Percentiles rank a stretch among this genome's conserved stretches.
Conservation (phyloP, 1,140 invertebrate species). For the Gonatopus flavifemur region DNA sequence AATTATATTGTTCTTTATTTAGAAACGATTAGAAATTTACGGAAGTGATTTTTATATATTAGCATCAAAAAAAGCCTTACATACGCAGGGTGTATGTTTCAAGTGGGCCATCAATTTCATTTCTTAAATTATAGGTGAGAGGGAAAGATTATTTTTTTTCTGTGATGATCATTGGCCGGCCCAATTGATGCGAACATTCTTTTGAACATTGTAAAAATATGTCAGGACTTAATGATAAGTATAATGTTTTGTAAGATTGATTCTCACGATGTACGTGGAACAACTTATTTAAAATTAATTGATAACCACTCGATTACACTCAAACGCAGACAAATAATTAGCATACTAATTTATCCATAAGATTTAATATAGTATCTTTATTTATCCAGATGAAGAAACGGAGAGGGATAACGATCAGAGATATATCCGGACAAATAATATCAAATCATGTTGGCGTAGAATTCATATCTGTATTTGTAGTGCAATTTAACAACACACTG, state of each 20-base stretch:
- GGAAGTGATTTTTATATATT: constrained; percentile 23
- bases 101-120: constrained; percentile 27
- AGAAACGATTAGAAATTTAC: constrained; percentile 2
- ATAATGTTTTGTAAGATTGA: neutral
- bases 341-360: constrained; percentile 48
- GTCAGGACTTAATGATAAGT: neutral
- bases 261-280: neutral
- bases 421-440: constrained; percentile 28
- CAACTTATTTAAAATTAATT: constrained; percentile 22
- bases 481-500: constrained; percentile 23
- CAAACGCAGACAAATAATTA: constrained; percentile 55
- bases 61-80: constrained; percentile 35
- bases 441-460: constrained; percentile 41
- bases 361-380: constrained; percentile 30
- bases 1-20: constrained; percentile 10
- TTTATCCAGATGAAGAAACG: constrained; percentile 26
- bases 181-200: constrained; percentile 24
- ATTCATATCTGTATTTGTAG: constrained; percentile 48
- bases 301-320: constrained; percentile 37
- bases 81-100: constrained; percentile 34
- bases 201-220: constrained; percentile 17
- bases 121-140: too few species aligned
- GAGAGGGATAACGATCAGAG: constrained; percentile 18
- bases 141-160: constrained; percentile 11
- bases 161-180: constrained; percentile 20